phyloP scores from a whole-genome alignment of 1,140 invertebrate species.

The Cherax quadricarinatus region DNA sequence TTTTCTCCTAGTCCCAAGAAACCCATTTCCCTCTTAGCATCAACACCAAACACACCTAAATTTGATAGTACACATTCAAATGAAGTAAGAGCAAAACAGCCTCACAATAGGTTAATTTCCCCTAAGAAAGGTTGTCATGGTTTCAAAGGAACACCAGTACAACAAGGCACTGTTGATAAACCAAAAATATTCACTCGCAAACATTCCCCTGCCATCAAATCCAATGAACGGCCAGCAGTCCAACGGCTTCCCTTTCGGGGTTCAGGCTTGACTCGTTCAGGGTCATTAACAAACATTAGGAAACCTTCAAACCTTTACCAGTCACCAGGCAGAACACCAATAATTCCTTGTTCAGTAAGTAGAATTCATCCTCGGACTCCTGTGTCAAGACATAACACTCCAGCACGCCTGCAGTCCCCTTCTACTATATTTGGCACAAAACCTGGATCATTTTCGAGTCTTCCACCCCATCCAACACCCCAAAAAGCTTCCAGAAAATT shows the following conservation, averaged over 20 bases:
- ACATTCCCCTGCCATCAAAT: background rate
- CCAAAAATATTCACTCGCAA: background rate
- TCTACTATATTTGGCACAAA: background rate
- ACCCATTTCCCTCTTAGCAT: too few species aligned
- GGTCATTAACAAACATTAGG: background rate
- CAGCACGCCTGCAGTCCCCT: background rate
- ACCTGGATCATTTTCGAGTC: background rate
- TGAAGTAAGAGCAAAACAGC: background rate
- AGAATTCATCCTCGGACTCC: background rate
- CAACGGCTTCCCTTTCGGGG: background rate
- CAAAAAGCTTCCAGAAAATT: background rate
- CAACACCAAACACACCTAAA: background rate
- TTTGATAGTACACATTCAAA: background rate
- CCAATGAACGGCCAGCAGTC: background rate
- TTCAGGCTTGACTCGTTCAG: background rate
- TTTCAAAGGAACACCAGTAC: background rate
- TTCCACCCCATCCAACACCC: conserved; percentile 26
- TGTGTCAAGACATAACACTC: conserved; percentile 7
- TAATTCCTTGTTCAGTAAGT: background rate
- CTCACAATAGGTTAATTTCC: background rate
- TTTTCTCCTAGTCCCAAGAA: background rate
- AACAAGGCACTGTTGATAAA: background rate
- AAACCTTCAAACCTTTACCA: background rate
- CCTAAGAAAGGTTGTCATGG: background rate
- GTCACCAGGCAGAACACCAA: conserved; percentile 5